Evolutionary conservation across 1,140 invertebrate genomes (phyloP).

Genomic region (Neotoxoptera formosana): DNA sequence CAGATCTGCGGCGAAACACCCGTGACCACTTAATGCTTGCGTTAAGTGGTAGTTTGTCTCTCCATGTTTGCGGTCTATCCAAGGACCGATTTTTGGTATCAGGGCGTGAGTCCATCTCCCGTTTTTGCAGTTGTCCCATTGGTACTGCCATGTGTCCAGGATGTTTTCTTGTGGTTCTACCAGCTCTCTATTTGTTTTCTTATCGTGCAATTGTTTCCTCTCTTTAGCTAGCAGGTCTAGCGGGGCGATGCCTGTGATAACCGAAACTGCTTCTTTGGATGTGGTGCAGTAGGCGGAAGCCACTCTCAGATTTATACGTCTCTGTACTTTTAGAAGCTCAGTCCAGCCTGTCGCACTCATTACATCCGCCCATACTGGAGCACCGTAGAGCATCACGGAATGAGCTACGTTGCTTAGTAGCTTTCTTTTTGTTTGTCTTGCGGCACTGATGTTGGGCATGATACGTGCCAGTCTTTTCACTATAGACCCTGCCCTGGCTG

Average conservation of each 20-base stretch:
- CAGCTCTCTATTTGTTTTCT: not conserved
- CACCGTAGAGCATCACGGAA: not conserved
- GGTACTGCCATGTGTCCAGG: not conserved
- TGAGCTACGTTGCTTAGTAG: not conserved
- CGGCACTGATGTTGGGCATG: not conserved
- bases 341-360: not conserved
- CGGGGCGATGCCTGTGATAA: not conserved
- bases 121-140: not conserved
- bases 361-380: not conserved
- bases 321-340: not conserved
- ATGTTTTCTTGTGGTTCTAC: rapidly evolving
- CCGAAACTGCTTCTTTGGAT: not conserved
- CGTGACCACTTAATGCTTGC: not conserved
- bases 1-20: not conserved
- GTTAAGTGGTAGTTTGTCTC: not conserved
- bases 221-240: not conserved
- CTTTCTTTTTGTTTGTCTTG: not conserved
- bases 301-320: not conserved
- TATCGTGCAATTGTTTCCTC: not conserved
- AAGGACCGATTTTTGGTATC: not conserved
- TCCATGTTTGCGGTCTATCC: not conserved
- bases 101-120: not conserved
- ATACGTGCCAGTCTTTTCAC: not conserved
- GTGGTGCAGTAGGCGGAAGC: not conserved
- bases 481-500: not conserved